A percentile compares a stretch with the other conserved stretches of the same genome.
These are phyloP conservation scores for Pterophyllum scalare DNA, from an alignment of 2,113 vertebrate genomes.

Conservation along the genomic window DNA sequence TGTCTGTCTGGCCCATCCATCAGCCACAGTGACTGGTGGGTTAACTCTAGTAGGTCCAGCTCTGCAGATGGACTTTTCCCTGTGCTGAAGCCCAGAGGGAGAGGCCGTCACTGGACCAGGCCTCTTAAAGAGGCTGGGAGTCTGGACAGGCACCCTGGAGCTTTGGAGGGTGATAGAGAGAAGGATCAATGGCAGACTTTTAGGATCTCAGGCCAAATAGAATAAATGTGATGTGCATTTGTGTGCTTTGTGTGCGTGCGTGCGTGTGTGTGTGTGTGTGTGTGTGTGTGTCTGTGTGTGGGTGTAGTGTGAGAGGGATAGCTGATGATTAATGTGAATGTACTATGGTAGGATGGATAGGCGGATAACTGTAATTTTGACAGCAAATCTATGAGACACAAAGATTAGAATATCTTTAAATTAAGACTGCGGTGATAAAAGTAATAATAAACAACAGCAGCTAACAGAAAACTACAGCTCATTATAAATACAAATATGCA, in stretches of 20 bases:
- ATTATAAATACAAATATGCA: not conserved
- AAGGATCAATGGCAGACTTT: conserved; percentile 43
- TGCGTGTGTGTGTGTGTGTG: not conserved
- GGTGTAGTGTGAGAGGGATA: not conserved
- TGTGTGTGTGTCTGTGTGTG: not conserved
- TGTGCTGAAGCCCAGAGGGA: conserved; percentile 58
- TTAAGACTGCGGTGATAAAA: not conserved
- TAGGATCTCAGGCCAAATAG: conserved; percentile 20
- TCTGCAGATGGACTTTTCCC: conserved; percentile 68
- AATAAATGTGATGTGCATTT: conserved; percentile 9
- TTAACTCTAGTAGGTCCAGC: conserved; percentile 44
- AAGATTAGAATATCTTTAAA: conserved; percentile 1
- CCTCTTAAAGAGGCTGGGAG: conserved; percentile 41
- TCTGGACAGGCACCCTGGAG: conserved; percentile 57
- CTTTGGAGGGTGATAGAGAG: conserved; percentile 30
- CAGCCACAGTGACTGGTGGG: conserved; percentile 62
- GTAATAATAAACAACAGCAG: not conserved
- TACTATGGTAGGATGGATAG: not conserved
- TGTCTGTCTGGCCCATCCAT: conserved; percentile 55
- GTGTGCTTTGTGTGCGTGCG: not conserved
- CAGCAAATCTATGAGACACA: conserved; percentile 14
- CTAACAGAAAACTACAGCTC: not conserved
- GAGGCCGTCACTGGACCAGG: conserved; percentile 23
- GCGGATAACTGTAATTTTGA: not conserved
- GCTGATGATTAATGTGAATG: conserved; percentile 9